Conservation (phyloP, 2,113 vertebrate species). For the Pteronura brasiliensis region DNA sequence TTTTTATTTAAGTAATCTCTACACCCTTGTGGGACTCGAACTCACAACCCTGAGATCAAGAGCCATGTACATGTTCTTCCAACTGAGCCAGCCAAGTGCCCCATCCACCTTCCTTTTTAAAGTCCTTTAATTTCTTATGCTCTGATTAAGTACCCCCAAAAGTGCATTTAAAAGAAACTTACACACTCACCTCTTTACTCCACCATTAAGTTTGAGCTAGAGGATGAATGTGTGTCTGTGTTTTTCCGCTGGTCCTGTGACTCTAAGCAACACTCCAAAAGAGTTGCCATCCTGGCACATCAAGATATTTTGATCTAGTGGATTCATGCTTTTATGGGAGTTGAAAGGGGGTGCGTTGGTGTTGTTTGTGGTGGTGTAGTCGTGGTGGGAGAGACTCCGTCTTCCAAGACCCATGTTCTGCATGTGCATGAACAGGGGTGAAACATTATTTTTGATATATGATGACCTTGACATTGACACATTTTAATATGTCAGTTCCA, state of each 20-base stretch:
- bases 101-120: background rate
- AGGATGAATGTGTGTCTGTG: background rate
- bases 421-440: background rate
- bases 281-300: background rate
- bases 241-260: background rate
- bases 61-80: background rate
- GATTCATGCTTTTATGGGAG: background rate
- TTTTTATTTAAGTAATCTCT: background rate
- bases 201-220: background rate
- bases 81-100: background rate
- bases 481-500: background rate
- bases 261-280: background rate
- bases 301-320: background rate
- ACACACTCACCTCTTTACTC: background rate
- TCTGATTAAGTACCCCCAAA: background rate
- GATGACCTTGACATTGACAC: background rate
- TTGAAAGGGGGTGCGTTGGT: too few species aligned
- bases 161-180: background rate
- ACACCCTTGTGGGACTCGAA: background rate
- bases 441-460: background rate
- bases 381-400: background rate
- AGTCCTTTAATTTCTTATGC: background rate
- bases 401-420: background rate
- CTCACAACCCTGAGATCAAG: background rate
- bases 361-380: background rate